Base-by-base conservation (phyloP, 53 echinoderm and acorn worm genomes). In the Paracentrotus lividus region DNA sequence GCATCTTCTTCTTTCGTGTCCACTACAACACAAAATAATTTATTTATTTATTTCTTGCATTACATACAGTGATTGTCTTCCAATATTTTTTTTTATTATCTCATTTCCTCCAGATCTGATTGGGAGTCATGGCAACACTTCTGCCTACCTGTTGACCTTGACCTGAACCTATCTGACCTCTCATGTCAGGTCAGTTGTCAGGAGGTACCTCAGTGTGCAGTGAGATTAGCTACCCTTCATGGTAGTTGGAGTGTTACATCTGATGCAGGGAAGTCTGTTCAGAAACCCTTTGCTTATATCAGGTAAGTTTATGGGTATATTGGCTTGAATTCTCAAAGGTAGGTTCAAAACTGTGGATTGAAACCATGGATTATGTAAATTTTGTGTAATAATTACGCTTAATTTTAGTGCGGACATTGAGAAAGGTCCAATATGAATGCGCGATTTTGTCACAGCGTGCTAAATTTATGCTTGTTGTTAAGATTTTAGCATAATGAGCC, bases 151-250 rank as follows among this genome's bases (percentile, higher is more conserved):
- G 92, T 96, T 92, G 96, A 96, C 94, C 93, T 96, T 78, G 94
- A 94, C 94, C 47, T 96, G 81, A 93, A 94, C 93, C 92, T 95
- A 49, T 94, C 86, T 88, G 96, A 96, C 91, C 86, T 96, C 55
- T 96, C 95, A 8, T 92, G 91, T 94, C 95, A 94, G 92, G 93
- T 96, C 94, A 96, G 66, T 15, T 96, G 94, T 91, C 96, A 94
- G 27, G 93, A 88, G 47, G 88, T 94, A 43, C 96, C 96, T 24
- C 94, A 93, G 64, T 96, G 96, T 95, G 92, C 95, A 8, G 94
- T 92, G 26, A 77, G 94, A 52, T 86, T 96, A 20, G 92, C 93
- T 29, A 95, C 94, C 20, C 91, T 96, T 31, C 91, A 94, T 81
- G 94, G 94, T 76, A 94, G 94, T 51, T 93, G 91, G 85, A 94